phyloP scores from a whole-genome alignment of 2,888 invertebrate species.

The Eudemis profundana region DNA sequence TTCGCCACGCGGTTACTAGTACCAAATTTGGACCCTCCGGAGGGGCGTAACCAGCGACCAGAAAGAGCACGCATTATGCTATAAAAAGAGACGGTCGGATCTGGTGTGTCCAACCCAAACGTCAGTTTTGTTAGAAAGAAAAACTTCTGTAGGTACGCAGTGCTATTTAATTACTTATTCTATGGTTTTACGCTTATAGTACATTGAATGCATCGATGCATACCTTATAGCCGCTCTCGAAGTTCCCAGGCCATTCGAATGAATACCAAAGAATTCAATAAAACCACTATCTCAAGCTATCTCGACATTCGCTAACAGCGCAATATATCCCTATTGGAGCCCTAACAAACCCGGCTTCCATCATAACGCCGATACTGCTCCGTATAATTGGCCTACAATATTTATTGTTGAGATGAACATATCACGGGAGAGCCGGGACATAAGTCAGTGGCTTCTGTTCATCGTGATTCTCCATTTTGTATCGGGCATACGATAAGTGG shows the following conservation, averaged over 20 bases:
- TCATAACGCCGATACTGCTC: conserved; percentile 47
- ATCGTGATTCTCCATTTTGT: conserved; percentile 83
- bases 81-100: too few relatives aligned
- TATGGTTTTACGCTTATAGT: too few relatives aligned
- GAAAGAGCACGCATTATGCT: too few relatives aligned
- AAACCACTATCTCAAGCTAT: conserved; percentile 30
- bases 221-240: too few relatives aligned
- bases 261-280: conserved; percentile 7
- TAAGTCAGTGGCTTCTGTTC: conserved; percentile 80
- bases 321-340: conserved; percentile 27
- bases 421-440: conserved; percentile 75
- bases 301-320: conserved; percentile 22
- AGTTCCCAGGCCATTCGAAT: conserved; percentile 8
- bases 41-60: too few relatives aligned
- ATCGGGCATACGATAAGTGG: conserved; percentile 79
- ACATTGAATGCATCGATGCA: too few relatives aligned
- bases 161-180: too few relatives aligned
- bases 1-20: too few relatives aligned
- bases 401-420: conserved; percentile 84
- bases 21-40: too few relatives aligned
- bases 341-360: conserved; percentile 37
- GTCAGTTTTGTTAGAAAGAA: too few relatives aligned
- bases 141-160: too few relatives aligned
- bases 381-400: conserved; percentile 80
- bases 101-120: too few relatives aligned